Evolutionary conservation across 2,797 vertebrate species (phyloP).

Genomic region (Enteromius argenteus): DNA sequence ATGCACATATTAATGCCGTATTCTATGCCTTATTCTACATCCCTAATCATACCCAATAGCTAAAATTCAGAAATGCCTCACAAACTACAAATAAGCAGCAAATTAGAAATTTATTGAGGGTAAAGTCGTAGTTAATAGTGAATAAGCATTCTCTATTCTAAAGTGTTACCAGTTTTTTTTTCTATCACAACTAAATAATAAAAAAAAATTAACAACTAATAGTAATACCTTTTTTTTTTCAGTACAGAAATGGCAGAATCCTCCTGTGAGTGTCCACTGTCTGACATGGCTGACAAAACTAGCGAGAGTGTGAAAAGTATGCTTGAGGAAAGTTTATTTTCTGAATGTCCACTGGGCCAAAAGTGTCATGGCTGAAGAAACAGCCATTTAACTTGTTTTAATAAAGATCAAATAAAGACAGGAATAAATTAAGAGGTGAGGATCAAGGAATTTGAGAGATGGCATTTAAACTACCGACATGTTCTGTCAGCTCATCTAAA

Average conservation of each 20-base stretch:
- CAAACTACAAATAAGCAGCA: too few species aligned
- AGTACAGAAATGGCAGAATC: background rate
- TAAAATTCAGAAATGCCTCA: too few species aligned
- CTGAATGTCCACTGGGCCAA: background rate
- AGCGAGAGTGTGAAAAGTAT: conserved; percentile 2
- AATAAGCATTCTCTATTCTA: too few species aligned
- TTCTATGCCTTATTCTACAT: too few species aligned
- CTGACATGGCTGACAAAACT: background rate
- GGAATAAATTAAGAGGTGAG: conserved; percentile 15
- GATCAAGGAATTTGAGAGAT: conserved; percentile 15
- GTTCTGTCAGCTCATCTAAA: conserved; percentile 73
- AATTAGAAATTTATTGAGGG: too few species aligned
- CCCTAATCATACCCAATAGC: too few species aligned
- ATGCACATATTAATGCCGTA: too few species aligned
- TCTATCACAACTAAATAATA: too few species aligned
- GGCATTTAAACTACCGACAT: conserved; percentile 56
- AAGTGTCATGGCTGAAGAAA: conserved; percentile 10
- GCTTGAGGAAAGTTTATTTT: conserved; percentile 8
- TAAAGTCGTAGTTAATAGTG: too few species aligned
- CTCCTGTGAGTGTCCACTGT: background rate
- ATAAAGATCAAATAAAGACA: conserved; percentile 1
- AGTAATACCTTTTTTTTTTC: background rate
- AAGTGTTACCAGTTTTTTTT: too few species aligned
- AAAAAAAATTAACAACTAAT: too few species aligned
- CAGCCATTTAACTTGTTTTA: background rate